Percentiles rank a stretch among this genome's conserved stretches.
Conservation (phyloP, 1,140 invertebrate species). For the Sitophilus oryzae region DNA sequence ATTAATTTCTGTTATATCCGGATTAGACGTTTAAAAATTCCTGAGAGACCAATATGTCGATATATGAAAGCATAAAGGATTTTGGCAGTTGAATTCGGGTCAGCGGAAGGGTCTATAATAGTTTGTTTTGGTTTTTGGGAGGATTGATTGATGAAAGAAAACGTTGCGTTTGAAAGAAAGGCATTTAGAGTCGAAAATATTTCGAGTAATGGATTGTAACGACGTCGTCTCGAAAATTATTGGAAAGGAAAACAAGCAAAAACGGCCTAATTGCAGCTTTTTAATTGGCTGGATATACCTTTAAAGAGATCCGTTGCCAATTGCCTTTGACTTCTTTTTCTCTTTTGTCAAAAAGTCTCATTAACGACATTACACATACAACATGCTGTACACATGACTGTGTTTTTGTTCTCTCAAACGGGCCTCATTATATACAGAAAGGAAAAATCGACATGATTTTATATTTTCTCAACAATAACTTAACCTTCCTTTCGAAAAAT, state of each 20-base stretch:
- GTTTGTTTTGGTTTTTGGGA: conserved; percentile 7
- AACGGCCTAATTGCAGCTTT: conserved; percentile 5
- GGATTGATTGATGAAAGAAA: conserved; percentile 20
- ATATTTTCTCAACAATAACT: too few species aligned
- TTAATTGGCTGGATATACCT: too few species aligned
- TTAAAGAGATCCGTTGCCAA: too few species aligned
- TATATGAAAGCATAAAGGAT: neutral
- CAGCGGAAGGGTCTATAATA: neutral
- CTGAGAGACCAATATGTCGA: neutral
- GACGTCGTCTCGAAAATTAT: conserved; percentile 13
- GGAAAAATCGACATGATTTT: too few species aligned
- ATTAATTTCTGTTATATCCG: neutral
- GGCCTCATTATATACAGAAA: too few species aligned
- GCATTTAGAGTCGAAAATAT: conserved; percentile 7
- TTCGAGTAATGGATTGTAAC: conserved; percentile 18
- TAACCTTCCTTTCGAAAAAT: too few species aligned
- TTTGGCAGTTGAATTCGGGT: neutral
- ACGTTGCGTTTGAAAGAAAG: conserved; percentile 16
- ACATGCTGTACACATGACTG: too few species aligned
- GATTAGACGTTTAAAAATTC: neutral
- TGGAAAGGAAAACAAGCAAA: conserved; percentile 14
- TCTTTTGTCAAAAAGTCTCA: too few species aligned
- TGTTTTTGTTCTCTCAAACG: too few species aligned
- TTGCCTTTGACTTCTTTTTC: too few species aligned
- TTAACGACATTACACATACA: too few species aligned